Evolutionary conservation across 2,797 vertebrate genomes (phyloP).

Genomic region (Prunella strophiata): DNA sequence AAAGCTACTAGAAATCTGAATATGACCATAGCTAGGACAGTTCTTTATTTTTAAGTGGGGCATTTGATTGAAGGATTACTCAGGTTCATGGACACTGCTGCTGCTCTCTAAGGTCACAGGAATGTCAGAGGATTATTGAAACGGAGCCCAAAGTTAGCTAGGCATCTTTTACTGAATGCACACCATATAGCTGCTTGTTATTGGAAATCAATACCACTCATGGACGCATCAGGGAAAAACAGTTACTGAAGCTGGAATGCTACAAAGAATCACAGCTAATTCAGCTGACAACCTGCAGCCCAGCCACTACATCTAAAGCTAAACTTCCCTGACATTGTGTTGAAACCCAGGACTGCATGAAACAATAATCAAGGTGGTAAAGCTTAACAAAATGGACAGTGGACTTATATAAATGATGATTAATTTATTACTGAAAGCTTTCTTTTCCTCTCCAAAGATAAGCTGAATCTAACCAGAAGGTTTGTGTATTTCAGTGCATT

Average conservation of each 20-base stretch:
- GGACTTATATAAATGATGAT: background rate
- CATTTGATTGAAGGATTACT: slow-evolving; percentile 2
- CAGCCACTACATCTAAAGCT: background rate
- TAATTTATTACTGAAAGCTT: slow-evolving; percentile 20
- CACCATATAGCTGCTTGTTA: slow-evolving; percentile 61
- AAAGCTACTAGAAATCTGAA: background rate
- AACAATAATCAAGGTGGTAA: slow-evolving; percentile 1
- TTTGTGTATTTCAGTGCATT: slow-evolving; percentile 14
- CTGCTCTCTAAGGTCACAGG: slow-evolving; percentile 40
- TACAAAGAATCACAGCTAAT: slow-evolving; percentile 25
- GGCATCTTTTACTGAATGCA: slow-evolving; percentile 22
- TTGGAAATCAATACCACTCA: slow-evolving; percentile 63
- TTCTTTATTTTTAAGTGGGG: background rate
- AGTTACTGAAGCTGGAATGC: slow-evolving; percentile 12
- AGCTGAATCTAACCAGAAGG: slow-evolving; percentile 18
- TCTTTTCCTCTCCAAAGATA: background rate
- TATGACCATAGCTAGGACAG: background rate
- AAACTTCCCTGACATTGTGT: background rate
- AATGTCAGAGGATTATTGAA: slow-evolving; percentile 58
- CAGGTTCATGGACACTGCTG: background rate
- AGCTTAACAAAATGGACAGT: background rate
- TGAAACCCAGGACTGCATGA: background rate
- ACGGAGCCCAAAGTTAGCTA: slow-evolving; percentile 48
- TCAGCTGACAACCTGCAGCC: background rate
- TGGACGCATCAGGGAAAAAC: slow-evolving; percentile 46